phyloP scores from a whole-genome alignment of 2,888 invertebrate species.

The Cheilosia impressa region DNA sequence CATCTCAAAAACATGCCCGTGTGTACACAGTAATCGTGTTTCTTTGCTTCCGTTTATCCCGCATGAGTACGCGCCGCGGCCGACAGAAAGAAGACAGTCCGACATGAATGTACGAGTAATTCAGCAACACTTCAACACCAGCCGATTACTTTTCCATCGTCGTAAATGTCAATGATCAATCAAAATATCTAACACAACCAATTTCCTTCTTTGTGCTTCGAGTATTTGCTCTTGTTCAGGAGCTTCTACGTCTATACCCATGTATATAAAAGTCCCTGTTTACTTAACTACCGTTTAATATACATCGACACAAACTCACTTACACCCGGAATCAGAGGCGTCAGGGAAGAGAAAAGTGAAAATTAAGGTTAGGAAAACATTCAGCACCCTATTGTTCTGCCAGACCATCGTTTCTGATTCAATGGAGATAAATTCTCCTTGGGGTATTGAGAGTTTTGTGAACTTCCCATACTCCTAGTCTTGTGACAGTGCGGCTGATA shows the following conservation, averaged over 20 bases:
- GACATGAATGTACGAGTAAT: conserved; percentile 58
- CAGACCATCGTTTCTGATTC: conserved; percentile 42
- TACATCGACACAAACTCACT: conserved; percentile 22
- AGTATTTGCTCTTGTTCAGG: conserved; percentile 64
- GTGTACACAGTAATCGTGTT: conserved; percentile 66
- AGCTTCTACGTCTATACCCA: conserved; percentile 37
- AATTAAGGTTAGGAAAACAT: conserved; percentile 71
- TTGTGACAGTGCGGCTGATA: conserved; percentile 8
- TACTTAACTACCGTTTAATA: conserved; percentile 45
- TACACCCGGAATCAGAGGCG: neutral
- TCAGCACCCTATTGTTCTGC: conserved; percentile 65
- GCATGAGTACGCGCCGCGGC: conserved; percentile 8
- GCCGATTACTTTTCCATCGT: conserved; percentile 76
- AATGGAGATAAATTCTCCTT: conserved; percentile 66
- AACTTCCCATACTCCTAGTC: conserved; percentile 15
- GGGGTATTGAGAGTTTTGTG: conserved; percentile 64
- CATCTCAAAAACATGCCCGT: conserved; percentile 63
- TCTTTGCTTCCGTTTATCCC: conserved; percentile 62
- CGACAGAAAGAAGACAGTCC: conserved; percentile 32
- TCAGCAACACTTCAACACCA: conserved; percentile 70
- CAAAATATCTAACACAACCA: conserved; percentile 78
- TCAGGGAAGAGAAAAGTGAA: conserved; percentile 36
- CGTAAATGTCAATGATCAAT: conserved; percentile 82
- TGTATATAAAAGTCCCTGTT: conserved; percentile 46
- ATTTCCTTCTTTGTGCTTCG: conserved; percentile 67